These are phyloP conservation scores for Hucho hucho DNA, from an alignment of 2,113 vertebrate genomes.

Conservation along the genomic window DNA sequence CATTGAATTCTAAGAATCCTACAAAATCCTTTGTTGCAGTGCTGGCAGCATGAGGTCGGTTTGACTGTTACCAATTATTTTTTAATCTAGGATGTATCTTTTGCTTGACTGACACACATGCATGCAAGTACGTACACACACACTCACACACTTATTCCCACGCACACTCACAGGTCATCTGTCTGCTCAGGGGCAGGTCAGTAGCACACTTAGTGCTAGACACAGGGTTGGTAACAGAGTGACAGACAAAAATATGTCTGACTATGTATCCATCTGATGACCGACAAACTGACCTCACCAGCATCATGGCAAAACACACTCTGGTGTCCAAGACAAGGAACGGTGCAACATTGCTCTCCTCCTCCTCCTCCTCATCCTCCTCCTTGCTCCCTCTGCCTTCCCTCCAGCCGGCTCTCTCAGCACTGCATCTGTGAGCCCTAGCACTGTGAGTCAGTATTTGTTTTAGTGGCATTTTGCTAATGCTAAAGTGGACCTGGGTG, in stretches of 20 bases:
- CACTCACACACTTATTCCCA: not conserved
- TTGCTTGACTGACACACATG: not conserved
- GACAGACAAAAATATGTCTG: constrained; percentile 35
- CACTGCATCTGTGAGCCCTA: constrained; percentile 36
- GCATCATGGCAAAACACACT: constrained; percentile 22
- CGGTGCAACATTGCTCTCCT: constrained; percentile 25
- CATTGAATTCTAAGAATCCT: not conserved
- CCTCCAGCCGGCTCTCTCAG: constrained; percentile 43
- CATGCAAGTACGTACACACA: not conserved
- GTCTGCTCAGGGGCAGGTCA: not conserved
- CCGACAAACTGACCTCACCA: not conserved
- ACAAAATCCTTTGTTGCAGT: not conserved
- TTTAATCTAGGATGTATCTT: no score
- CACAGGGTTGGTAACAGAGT: constrained; percentile 24
- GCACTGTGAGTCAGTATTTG: constrained; percentile 40
- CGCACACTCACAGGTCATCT: not conserved
- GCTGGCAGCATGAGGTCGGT: not conserved
- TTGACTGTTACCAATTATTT: no score
- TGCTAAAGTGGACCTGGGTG: constrained; percentile 34
- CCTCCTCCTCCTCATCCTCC: not conserved
- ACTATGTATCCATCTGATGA: constrained; percentile 50
- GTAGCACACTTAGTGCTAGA: constrained; percentile 14
- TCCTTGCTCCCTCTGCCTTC: not conserved
- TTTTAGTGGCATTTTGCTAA: constrained; percentile 51
- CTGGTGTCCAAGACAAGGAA: constrained; percentile 37